Conservation (phyloP, 2,888 invertebrate genomes). For the Nebria salina region DNA sequence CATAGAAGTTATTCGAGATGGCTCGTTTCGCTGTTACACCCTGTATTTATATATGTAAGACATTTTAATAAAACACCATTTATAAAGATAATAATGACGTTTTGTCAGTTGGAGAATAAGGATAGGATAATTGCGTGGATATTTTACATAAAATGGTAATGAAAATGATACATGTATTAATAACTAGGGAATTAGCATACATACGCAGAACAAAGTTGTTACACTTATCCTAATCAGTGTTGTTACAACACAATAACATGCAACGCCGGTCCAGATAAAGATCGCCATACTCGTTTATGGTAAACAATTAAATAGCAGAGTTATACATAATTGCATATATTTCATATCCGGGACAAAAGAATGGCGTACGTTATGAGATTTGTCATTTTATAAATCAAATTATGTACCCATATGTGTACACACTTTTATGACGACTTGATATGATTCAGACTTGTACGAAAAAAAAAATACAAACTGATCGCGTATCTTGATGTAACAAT, state of each 20-base stretch:
- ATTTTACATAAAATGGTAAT: constrained; percentile 23
- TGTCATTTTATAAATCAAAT: constrained; percentile 44
- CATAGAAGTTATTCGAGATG: too few relatives aligned
- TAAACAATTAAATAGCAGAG: constrained; percentile 41
- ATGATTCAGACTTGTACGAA: constrained; percentile 30
- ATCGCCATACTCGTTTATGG: constrained; percentile 34
- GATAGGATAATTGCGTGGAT: neutral
- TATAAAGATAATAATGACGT: neutral
- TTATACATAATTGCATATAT: constrained; percentile 44
- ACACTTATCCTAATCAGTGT: constrained; percentile 37
- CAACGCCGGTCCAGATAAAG: constrained; percentile 27
- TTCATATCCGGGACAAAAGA: constrained; percentile 22
- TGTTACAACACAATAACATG: constrained; percentile 29
- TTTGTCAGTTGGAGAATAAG: neutral
- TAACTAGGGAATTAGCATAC: constrained; percentile 22
- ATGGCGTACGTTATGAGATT: constrained; percentile 20
- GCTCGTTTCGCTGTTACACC: too few relatives aligned
- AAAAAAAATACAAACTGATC: constrained; percentile 13
- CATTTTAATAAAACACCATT: neutral
- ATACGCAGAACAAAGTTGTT: constrained; percentile 26
- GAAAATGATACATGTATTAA: constrained; percentile 8
- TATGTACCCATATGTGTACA: constrained; percentile 34
- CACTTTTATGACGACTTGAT: constrained; percentile 15
- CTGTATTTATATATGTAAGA: too few relatives aligned
- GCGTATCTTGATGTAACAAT: constrained; percentile 41